These are phyloP conservation scores for Trissoscelio sp. DNA, from an alignment of 2,888 invertebrate species.

Conservation along the genomic window DNA sequence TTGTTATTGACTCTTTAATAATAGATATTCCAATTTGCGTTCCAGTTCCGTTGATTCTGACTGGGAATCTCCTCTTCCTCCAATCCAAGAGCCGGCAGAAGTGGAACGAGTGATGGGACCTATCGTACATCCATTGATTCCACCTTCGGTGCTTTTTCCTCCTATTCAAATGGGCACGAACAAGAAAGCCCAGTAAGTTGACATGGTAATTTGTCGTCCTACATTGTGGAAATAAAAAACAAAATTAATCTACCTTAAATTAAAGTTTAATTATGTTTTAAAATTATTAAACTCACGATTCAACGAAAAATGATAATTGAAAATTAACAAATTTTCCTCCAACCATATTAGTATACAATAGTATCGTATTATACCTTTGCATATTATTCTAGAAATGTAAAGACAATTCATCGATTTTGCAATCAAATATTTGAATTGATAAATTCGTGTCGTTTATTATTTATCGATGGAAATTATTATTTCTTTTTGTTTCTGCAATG, in stretches of 20 bases:
- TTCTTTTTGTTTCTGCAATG: too few species aligned
- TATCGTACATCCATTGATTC: conserved; percentile 75
- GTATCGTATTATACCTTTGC: too few species aligned
- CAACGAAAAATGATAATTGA: too few species aligned
- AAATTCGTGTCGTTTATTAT: neutral
- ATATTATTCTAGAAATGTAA: too few species aligned
- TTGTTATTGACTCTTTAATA: conserved; percentile 32
- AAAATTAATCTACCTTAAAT: too few species aligned
- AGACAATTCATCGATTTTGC: neutral
- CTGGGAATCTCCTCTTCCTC: conserved; percentile 78
- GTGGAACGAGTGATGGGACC: conserved; percentile 78
- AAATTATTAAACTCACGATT: too few species aligned
- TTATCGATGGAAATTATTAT: too few species aligned
- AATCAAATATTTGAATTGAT: neutral
- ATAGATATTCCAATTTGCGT: conserved; percentile 42
- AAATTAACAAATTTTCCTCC: too few species aligned
- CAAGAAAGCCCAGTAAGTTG: conserved; percentile 71
- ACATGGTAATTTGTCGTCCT: neutral
- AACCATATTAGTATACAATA: too few species aligned
- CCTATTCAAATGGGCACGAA: conserved; percentile 74
- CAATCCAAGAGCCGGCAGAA: conserved; percentile 78
- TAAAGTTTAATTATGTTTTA: too few species aligned
- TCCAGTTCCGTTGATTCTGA: conserved; percentile 79
- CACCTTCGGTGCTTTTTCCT: conserved; percentile 78
- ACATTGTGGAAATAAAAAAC: too few species aligned